Conservation (phyloP, 92 coral and sea anemone species). For the Actinernus sp. region DNA sequence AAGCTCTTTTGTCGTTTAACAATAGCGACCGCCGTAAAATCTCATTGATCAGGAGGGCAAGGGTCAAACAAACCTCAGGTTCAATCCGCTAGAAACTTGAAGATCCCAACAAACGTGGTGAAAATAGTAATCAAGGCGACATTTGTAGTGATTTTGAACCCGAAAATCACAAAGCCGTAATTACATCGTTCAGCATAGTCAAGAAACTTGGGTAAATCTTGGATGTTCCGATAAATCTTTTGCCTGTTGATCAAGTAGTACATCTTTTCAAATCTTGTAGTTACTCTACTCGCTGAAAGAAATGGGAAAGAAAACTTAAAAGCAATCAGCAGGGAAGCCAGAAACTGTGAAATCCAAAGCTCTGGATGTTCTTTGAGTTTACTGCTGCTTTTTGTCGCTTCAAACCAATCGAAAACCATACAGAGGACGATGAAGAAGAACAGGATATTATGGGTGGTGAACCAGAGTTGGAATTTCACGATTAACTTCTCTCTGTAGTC, state of each 20-base stretch:
- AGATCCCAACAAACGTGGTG: constrained; percentile 49
- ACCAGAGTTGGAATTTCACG: constrained; percentile 58
- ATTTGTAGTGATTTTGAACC: constrained; percentile 60
- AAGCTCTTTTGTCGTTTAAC: too few species aligned
- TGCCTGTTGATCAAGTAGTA: constrained; percentile 51
- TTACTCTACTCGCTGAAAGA: constrained; percentile 57
- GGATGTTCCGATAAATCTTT: constrained; percentile 39
- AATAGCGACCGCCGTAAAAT: too few species aligned
- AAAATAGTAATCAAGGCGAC: constrained; percentile 52
- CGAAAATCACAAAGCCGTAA: constrained; percentile 61
- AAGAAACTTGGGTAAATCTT: constrained; percentile 59
- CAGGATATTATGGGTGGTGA: constrained; percentile 59
- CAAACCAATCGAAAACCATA: constrained; percentile 61
- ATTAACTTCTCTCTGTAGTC: constrained; percentile 50
- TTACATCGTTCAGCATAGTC: constrained; percentile 62
- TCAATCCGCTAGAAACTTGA: constrained; percentile 57
- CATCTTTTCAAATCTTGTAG: constrained; percentile 61
- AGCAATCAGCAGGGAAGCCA: constrained; percentile 50
- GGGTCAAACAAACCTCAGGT: too few species aligned
- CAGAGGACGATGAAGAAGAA: constrained; percentile 67
- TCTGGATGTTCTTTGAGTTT: constrained; percentile 16
- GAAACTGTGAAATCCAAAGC: constrained; percentile 54
- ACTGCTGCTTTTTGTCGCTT: constrained; percentile 22
- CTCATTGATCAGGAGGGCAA: too few species aligned
- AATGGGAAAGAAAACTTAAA: constrained; percentile 65